Percentiles rank a stretch among this genome's conserved stretches.
Conservation (phyloP, 2,797 vertebrate species). For the Myripristis jacobus region DNA sequence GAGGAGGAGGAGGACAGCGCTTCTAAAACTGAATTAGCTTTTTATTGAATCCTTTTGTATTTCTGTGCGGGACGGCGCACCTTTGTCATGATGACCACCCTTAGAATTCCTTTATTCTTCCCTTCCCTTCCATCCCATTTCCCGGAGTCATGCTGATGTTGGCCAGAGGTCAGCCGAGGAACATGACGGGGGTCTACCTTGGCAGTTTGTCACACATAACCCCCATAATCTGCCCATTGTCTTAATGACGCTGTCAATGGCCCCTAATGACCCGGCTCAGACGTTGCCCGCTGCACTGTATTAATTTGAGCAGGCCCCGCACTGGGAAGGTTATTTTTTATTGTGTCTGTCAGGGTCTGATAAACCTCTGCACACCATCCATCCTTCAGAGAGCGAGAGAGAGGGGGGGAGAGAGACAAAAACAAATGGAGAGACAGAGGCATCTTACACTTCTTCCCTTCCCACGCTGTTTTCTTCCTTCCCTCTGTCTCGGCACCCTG, state of each 20-base stretch:
- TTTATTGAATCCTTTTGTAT: not conserved
- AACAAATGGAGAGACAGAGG: constrained; percentile 36
- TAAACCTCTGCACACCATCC: constrained; percentile 80
- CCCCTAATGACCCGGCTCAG: constrained; percentile 82
- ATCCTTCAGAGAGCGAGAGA: constrained; percentile 69
- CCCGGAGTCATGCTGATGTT: constrained; percentile 48
- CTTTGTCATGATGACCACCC: constrained; percentile 39
- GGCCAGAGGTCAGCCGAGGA: constrained; percentile 77
- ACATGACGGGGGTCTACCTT: constrained; percentile 59
- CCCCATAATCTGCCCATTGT: constrained; percentile 82
- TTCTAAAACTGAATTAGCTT: not conserved
- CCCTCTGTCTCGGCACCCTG: constrained; percentile 41
- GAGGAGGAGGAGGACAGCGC: constrained; percentile 29
- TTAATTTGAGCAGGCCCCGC: constrained; percentile 80
- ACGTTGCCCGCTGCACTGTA: constrained; percentile 81
- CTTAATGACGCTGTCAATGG: constrained; percentile 84
- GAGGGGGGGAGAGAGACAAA: constrained; percentile 37
- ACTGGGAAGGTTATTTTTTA: constrained; percentile 86
- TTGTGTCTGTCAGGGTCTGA: constrained; percentile 86
- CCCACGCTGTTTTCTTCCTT: constrained; percentile 59
- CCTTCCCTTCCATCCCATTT: constrained; percentile 45
- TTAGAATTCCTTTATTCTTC: not conserved
- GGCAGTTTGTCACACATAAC: constrained; percentile 79
- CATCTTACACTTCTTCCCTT: constrained; percentile 46
- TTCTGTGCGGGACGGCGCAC: not conserved